Base-by-base conservation (phyloP, 2,888 invertebrate genomes). In the Dasysyrphus tricinctus region DNA sequence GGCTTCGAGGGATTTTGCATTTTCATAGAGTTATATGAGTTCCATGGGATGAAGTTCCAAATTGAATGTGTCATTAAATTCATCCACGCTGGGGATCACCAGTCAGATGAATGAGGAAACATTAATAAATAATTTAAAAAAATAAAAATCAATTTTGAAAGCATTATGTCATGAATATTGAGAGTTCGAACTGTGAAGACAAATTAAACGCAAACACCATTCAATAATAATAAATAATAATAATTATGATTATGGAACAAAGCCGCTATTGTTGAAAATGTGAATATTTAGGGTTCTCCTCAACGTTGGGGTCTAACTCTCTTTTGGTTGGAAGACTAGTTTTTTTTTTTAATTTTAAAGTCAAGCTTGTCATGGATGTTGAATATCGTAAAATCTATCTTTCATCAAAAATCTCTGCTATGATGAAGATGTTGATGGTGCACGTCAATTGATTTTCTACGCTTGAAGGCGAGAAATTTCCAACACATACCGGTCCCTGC, bases 381-480 rank as follows among this genome's bases (percentile, higher is more conserved):
- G 57, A 39, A 57, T 59, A 57, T 32, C 42, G 42, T 57, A 16
- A 49, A 54, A 19, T 47, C 76, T 69, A 78, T 73, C 78, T 63
- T 73, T 80, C 80, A 72, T 67, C 72, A 39, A 59, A 49, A n/a
- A 37, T 24, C 19, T 65, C 19, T 65, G 57, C 57, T 72, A 65
- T 47, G 44, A 24, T 19, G 56, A 24, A 32, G 61, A 72, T 51
- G 80, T 73, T 84, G 80, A 80, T 78, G 81, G 70, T 81, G 86
- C 75, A 74, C 82, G 74, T 82, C 82, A 82, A 86, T 86, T 86
- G 86, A 86, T 86, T 86, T 86, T 78, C 56, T 69, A 78, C 63
- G 77, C 85, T 77, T 74, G n/a, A 54, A 78, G 84, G 85, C 84
- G 84, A 72, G 75, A 84, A 70, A 80, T 75, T 37, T 80, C 29